Evolutionary conservation across 2,888 invertebrate genomes (phyloP), one percentile per base, ranked within the genome.

Genomic region (Argyra leucocephala): DNA sequence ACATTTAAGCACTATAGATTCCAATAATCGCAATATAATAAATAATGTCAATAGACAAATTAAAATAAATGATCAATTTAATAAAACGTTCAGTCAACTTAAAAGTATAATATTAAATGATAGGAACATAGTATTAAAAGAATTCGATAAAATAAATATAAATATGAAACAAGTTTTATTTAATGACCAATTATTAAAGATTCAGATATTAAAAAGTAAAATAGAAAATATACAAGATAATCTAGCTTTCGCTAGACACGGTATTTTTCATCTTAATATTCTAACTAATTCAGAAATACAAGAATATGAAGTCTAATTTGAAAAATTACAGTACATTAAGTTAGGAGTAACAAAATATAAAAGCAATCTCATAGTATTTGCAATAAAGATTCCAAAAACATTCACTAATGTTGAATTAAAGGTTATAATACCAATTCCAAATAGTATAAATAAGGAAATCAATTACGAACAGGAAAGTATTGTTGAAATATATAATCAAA

Each of bases 401-500:
- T 63, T 61, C 15, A 26, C 24, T 12, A 15, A 61, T 4, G n/a
- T 61, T 7, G 18, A 61, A n/a, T 26, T 31, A 9, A 61, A 61
- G 31, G 22, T 21, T 3, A 61, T 61, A 58, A 58, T 58, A 22
- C 58, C 58, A 15, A 22, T 22, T 22, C 58, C 22, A 22, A 58
- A 58, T 58, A 58, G 22, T 22, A 58, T 22, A 58, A 58, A 58
- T 22, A 58, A 22, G 22, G 58, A 58, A 58, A 58, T 58, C 10
- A 22, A 58, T 22, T 58, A 58, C 7, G 22, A 15, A 22, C 22
- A 61, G 12, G 57, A 63, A 57, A 60, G 63, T 62, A 21, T 68
- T 10, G 15, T 66, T 7, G 63, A 62, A 64, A 63, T 64, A 23
- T 61, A 57, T 22, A 64, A 65, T 63, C 61, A 63, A 64, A 64